These are phyloP conservation scores for Caenorhabditis sp. DNA, from an alignment of 2,888 invertebrate genomes.

Conservation along the genomic window DNA sequence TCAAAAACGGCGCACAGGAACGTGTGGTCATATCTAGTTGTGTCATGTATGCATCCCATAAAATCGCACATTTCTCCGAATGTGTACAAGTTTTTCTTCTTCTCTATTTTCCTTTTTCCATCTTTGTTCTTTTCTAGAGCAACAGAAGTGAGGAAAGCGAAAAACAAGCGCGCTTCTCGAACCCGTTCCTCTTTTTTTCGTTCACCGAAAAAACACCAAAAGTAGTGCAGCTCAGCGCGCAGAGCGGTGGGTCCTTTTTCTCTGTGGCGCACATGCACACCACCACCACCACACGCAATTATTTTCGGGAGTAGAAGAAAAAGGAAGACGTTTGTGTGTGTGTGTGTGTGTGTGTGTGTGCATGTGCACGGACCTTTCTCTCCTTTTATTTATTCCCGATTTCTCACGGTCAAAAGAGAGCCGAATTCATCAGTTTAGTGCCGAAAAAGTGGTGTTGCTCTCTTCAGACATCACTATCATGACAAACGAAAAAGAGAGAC, in stretches of 20 bases:
- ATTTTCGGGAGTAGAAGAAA: conserved; percentile 43
- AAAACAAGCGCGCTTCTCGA: conserved; percentile 11
- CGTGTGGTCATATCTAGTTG: too few relatives aligned
- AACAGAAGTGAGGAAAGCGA: too few relatives aligned
- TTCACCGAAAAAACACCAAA: conserved; percentile 26
- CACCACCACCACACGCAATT: conserved; percentile 34
- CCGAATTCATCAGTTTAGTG: too few relatives aligned
- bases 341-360: too few relatives aligned
- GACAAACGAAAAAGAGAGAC: neutral
- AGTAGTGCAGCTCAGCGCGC: conserved; percentile 21
- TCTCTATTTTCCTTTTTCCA: neutral
- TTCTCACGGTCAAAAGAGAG: too few relatives aligned
- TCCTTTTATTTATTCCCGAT: conserved; percentile 29
- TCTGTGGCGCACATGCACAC: conserved; percentile 4
- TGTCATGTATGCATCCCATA: neutral
- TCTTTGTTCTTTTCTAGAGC: neutral
- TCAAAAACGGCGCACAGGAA: neutral
- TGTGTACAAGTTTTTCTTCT: neutral
- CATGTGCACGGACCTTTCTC: conserved; percentile 23
- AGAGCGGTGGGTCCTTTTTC: conserved; percentile 15
- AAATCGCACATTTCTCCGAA: neutral
- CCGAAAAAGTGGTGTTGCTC: too few relatives aligned
- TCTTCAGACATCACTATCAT: too few relatives aligned
- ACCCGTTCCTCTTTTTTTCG: too few relatives aligned
- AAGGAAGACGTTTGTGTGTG: neutral